phyloP scores from a whole-genome alignment of 2,113 vertebrate genomes.

The Solenodon paradoxus region DNA sequence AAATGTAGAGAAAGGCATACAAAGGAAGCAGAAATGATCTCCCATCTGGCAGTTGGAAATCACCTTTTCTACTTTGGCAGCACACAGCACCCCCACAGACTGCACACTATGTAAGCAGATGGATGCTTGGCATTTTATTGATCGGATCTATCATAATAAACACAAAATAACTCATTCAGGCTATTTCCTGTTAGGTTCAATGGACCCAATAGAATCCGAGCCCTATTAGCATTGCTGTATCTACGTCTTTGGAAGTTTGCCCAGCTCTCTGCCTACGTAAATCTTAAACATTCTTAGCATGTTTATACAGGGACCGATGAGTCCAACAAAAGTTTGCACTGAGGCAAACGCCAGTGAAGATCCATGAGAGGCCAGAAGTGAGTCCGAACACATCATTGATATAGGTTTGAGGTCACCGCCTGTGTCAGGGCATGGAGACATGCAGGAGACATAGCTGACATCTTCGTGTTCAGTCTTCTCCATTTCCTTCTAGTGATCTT shows the following conservation, averaged over 20 bases:
- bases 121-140: neutral
- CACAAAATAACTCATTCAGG: neutral
- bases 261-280: neutral
- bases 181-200: neutral
- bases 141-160: neutral
- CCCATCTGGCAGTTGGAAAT: too few species aligned
- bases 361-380: neutral
- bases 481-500: neutral
- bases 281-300: neutral
- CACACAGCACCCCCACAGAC: neutral
- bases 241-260: neutral
- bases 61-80: neutral
- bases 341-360: neutral
- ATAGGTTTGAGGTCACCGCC: neutral
- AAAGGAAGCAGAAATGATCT: neutral
- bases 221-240: neutral
- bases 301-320: neutral
- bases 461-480: rapidly evolving
- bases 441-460: neutral
- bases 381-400: neutral
- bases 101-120: neutral
- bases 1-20: neutral
- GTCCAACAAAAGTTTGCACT: neutral
- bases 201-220: neutral
- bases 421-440: neutral